These are phyloP conservation scores for Lamellibrachia satsuma DNA, from an alignment of 2,888 invertebrate genomes.

Conservation along the genomic window DNA sequence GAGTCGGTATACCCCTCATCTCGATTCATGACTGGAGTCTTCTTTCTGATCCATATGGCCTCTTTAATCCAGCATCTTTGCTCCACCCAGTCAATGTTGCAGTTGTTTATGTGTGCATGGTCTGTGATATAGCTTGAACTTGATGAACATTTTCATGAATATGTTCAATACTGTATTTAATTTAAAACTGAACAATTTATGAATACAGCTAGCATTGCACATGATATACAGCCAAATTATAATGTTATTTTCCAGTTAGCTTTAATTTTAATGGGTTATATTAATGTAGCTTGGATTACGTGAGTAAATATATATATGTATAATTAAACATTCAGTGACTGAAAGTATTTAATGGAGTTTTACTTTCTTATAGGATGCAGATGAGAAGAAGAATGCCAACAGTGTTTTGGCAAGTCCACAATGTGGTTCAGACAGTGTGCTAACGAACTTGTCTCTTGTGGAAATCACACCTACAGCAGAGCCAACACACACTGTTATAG, in stretches of 20 bases:
- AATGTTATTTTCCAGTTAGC: too few relatives aligned
- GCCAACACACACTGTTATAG: neutral
- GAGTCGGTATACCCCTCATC: too few relatives aligned
- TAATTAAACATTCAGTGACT: neutral
- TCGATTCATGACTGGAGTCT: too few relatives aligned
- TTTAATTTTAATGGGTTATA: too few relatives aligned
- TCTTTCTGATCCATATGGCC: too few relatives aligned
- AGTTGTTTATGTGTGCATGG: too few relatives aligned
- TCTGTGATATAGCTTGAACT: too few relatives aligned
- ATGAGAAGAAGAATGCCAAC: neutral
- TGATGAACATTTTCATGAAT: too few relatives aligned
- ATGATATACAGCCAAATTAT: neutral
- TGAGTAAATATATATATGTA: too few relatives aligned
- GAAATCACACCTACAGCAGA: neutral
- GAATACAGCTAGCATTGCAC: neutral
- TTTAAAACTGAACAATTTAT: neutral
- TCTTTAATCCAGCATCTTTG: too few relatives aligned
- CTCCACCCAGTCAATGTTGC: too few relatives aligned
- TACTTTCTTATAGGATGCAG: neutral
- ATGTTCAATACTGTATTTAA: neutral
- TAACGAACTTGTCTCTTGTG: neutral
- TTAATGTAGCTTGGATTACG: too few relatives aligned
- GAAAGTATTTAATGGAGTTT: neutral
- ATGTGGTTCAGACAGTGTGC: neutral
- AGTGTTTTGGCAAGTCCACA: neutral